These are phyloP conservation scores for Octomys mimax DNA, from an alignment of 2,797 vertebrate genomes.

Conservation along the genomic window DNA sequence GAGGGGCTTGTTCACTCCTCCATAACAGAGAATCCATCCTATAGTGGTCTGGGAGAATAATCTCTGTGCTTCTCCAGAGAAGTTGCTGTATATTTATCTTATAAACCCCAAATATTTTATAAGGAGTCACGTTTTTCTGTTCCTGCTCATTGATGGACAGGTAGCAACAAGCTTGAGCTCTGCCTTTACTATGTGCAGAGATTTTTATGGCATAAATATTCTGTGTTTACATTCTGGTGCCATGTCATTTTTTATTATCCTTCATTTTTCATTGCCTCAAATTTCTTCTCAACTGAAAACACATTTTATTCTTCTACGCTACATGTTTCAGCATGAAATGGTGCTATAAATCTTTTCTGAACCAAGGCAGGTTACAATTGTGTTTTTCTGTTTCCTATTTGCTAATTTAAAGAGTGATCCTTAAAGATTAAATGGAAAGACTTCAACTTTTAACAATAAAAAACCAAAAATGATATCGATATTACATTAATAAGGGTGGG, in stretches of 20 bases:
- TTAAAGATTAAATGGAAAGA: not conserved
- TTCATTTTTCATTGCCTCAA: constrained; percentile 55
- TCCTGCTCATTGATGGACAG: not conserved
- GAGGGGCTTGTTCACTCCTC: not conserved
- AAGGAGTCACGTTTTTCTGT: constrained; percentile 13
- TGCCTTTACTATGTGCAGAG: constrained; percentile 1
- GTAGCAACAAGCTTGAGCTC: not conserved
- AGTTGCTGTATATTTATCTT: constrained; percentile 41
- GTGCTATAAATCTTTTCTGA: not conserved
- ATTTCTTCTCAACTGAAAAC: constrained; percentile 36
- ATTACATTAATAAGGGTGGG: not conserved
- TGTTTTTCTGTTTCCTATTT: not conserved
- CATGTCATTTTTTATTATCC: constrained; percentile 11
- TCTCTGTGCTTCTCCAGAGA: not conserved
- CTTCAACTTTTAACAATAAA: not conserved
- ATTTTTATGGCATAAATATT: constrained; percentile 49
- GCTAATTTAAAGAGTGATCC: not conserved
- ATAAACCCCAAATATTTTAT: constrained; percentile 29
- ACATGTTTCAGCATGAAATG: not conserved
- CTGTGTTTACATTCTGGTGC: not conserved
- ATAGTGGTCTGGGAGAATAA: not conserved
- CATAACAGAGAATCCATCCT: constrained; percentile 2
- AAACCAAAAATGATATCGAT: not conserved
- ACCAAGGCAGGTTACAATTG: not conserved
- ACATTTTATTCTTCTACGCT: constrained; percentile 35